These are phyloP conservation scores for Amblyornis subalaris DNA, from an alignment of 2,113 vertebrate genomes.

Conservation along the genomic window DNA sequence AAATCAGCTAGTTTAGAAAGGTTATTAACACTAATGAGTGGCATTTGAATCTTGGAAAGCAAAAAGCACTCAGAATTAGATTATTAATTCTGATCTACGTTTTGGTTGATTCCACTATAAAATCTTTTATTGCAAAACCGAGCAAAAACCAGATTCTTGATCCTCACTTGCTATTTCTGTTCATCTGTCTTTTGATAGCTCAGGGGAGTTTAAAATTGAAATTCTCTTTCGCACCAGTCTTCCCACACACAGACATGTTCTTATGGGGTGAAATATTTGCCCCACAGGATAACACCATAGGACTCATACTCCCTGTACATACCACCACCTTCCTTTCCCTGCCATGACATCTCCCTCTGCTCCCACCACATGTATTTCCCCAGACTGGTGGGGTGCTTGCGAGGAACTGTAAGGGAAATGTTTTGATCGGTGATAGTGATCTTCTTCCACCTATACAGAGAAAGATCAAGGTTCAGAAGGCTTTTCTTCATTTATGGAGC, in stretches of 20 bases:
- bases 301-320: not conserved
- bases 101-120: not conserved
- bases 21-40: not conserved
- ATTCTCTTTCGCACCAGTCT: not conserved
- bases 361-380: not conserved
- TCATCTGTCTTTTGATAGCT: not conserved
- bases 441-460: not conserved
- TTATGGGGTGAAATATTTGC: not conserved
- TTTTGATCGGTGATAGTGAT: not conserved
- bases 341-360: not conserved
- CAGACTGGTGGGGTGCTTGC: not conserved
- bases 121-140: not conserved
- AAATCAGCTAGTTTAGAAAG: not conserved
- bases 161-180: not conserved
- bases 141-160: not conserved
- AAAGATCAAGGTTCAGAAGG: not conserved
- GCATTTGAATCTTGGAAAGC: not conserved
- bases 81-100: not conserved
- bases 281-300: not conserved
- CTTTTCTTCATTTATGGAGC: not conserved
- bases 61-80: not conserved
- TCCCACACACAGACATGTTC: not conserved
- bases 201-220: not conserved
- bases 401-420: not conserved
- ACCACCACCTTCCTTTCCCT: not conserved